A percentile compares a stretch with the other conserved stretches of the same genome.
Conservation (phyloP, 2,113 vertebrate genomes). For the Guaruba guarouba region DNA sequence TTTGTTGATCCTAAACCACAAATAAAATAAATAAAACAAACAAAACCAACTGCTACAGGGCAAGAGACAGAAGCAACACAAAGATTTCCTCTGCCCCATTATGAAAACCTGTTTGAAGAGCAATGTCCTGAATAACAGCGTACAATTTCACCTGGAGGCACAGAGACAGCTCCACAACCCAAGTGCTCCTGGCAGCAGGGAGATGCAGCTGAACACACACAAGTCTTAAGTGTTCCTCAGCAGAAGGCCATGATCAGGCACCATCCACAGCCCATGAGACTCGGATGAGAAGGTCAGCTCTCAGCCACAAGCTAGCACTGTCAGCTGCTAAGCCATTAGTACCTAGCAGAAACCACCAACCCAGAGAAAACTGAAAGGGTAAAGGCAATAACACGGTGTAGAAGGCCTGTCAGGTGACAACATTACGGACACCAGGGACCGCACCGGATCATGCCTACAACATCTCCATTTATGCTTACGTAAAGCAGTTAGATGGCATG, state of each 20-base stretch:
- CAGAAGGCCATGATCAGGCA: background rate
- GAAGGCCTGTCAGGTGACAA: background rate
- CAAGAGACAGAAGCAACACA: background rate
- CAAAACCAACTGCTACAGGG: background rate
- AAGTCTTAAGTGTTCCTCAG: background rate
- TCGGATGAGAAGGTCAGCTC: background rate
- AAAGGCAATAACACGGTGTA: accelerated
- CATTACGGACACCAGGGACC: accelerated
- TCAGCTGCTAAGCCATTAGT: background rate
- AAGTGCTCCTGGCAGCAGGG: background rate
- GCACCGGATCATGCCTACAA: accelerated
- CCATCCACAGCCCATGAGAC: background rate
- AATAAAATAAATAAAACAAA: background rate
- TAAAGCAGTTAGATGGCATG: accelerated
- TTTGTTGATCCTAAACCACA: background rate
- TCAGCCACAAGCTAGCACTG: background rate
- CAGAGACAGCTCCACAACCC: background rate
- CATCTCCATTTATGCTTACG: accelerated
- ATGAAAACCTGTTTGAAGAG: background rate
- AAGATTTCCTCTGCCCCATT: background rate
- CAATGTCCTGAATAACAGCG: accelerated
- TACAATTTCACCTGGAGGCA: background rate
- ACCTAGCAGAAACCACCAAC: background rate
- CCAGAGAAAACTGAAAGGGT: accelerated
- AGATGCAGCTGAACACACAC: background rate